Percentiles rank a stretch among this genome's conserved stretches.
Conservation (phyloP, 2,797 vertebrate species). For the Tangara arthus region DNA sequence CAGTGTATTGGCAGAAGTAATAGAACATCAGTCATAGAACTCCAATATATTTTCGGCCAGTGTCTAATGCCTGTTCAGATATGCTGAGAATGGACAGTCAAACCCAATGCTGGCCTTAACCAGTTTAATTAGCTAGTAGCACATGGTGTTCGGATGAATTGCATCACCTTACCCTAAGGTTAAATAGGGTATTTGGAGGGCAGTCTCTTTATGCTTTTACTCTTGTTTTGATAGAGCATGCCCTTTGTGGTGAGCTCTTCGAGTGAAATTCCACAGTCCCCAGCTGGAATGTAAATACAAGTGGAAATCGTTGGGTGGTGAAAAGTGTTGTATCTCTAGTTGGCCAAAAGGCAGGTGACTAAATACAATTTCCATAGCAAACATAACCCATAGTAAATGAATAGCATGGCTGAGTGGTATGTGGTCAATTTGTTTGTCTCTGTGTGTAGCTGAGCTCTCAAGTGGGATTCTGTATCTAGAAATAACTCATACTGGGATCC, state of each 20-base stretch:
- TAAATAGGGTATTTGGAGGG: neutral
- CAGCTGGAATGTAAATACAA: neutral
- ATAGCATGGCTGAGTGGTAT: neutral
- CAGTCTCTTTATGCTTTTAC: neutral
- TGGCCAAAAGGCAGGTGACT: constrained; percentile 3
- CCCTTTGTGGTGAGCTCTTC: neutral
- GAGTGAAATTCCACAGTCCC: neutral
- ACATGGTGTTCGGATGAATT: neutral
- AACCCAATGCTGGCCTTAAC: neutral
- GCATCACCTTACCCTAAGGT: neutral
- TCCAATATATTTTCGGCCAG: neutral
- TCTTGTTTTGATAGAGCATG: constrained; percentile 5
- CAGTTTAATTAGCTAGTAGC: neutral
- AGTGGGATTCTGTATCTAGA: neutral
- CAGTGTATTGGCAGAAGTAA: neutral
- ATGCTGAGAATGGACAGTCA: neutral
- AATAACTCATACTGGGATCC: neutral
- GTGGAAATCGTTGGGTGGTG: neutral
- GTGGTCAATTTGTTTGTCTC: neutral
- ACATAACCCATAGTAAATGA: neutral
- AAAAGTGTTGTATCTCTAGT: neutral
- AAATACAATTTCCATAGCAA: constrained; percentile 11
- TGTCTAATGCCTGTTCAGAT: neutral
- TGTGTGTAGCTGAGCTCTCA: neutral
- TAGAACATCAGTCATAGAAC: neutral